Evolutionary conservation across 2,888 invertebrate genomes (phyloP).

Genomic region (Philopedon plagiatum): DNA sequence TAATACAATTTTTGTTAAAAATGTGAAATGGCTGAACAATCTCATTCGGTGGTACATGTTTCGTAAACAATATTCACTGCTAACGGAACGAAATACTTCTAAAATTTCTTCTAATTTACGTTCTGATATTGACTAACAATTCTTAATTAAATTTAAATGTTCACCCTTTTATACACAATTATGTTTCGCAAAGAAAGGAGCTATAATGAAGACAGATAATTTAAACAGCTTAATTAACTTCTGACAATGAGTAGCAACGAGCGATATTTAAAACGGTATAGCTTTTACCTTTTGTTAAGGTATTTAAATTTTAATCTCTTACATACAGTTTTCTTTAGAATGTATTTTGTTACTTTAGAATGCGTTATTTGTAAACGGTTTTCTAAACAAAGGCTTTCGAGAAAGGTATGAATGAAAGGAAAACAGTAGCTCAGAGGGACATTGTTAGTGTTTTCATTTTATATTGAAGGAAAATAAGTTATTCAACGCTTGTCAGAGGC

Average conservation of each 20-base stretch:
- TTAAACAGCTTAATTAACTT: constrained; percentile 57
- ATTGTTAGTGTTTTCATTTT: not conserved
- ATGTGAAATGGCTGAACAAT: too few relatives aligned
- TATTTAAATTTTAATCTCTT: constrained; percentile 31
- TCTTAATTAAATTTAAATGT: constrained; percentile 30
- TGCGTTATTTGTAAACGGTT: not conserved
- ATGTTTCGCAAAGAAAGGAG: constrained; percentile 53
- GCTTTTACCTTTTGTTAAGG: constrained; percentile 53
- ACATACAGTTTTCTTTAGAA: constrained; percentile 21
- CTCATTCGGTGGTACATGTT: too few relatives aligned
- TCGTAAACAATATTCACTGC: too few relatives aligned
- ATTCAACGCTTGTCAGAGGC: too few relatives aligned
- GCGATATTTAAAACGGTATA: constrained; percentile 51
- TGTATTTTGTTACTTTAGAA: constrained; percentile 19
- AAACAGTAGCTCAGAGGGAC: not conserved
- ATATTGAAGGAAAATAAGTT: not conserved
- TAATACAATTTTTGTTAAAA: too few relatives aligned
- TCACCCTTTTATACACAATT: constrained; percentile 52
- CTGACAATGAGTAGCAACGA: constrained; percentile 52
- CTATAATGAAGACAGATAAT: constrained; percentile 51
- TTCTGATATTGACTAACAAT: constrained; percentile 17
- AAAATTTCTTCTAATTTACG: not conserved
- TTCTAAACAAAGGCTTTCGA: not conserved
- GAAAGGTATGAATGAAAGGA: not conserved
- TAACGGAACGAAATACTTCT: not conserved